Evolutionary conservation across 2,888 invertebrate species (phyloP), one percentile per base, ranked within the genome.

Genomic region (Bombyx huttoni): DNA sequence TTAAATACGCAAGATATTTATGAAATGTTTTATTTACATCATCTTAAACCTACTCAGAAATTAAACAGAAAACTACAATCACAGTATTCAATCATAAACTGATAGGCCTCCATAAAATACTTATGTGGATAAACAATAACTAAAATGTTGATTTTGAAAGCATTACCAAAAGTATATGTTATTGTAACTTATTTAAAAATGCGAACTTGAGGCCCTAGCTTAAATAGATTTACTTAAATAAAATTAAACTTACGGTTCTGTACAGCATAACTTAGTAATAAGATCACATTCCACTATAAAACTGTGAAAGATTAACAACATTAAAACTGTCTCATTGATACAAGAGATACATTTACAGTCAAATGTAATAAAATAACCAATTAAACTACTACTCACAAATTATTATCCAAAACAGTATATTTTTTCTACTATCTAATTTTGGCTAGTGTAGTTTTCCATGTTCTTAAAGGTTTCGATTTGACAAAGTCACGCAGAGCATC

Each of bases 371-470:
- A 24, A 24, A 24, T 24, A 24, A 5, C 24, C 24, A 24, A 24
- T 24, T 24, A 24, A 24, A 24, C 24, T 24, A 24, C 24, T 12
- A 40, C 40, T 40, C 12, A 40, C 40, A 40, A 3, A 40, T 7
- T 40, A 40, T 40, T 10, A 35, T 40, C 7, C 12, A 40, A 8
- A 40, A 40, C 8, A 24, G 24, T 24, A 24, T 40, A 40, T 40
- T 40, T 40, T 7, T 40, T 12, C 8, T 50, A 50, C 12, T 47
- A 35, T 45, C 51, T 40, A 47, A 64, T 56, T 58, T 62, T 67
- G 0, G 68, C 55, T 53, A 83, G 59, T 50, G 69, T 60, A 24
- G 54, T 56, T 58, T 70, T 74, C 89, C 89, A 89, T 13, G 58
- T 56, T 51, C 64, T 67, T 1, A 75, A 34, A 46, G 79, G 64